phyloP scores from a whole-genome alignment of 2,113 vertebrate species.

The Athene noctua region DNA sequence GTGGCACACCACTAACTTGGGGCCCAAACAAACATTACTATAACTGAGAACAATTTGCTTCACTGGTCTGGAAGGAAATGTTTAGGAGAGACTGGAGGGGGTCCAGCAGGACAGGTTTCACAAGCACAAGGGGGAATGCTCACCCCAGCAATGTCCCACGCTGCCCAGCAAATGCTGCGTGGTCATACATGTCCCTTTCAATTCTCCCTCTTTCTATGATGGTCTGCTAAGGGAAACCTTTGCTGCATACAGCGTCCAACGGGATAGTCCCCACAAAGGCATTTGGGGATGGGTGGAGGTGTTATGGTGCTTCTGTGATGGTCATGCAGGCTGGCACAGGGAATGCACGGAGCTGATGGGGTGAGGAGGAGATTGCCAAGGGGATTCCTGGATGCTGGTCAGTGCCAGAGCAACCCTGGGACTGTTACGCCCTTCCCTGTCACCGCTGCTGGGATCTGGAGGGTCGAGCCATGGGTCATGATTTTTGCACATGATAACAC shows the following conservation, averaged over 20 bases:
- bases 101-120: not conserved
- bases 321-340: not conserved
- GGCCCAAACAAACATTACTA: not conserved
- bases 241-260: fast-evolving
- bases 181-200: fast-evolving
- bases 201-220: not conserved
- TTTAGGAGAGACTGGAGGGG: not conserved
- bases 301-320: not conserved
- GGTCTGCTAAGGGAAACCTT: not conserved
- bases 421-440: not conserved
- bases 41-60: not conserved
- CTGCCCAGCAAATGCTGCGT: not conserved
- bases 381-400: not conserved
- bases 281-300: not conserved
- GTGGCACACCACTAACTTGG: not conserved
- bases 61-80: not conserved
- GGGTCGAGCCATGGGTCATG: not conserved
- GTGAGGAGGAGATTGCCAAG: not conserved
- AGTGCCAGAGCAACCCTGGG: not conserved
- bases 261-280: not conserved
- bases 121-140: not conserved
- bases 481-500: not conserved
- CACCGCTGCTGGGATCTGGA: not conserved
- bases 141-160: not conserved
- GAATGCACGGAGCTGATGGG: not conserved